phyloP scores from a whole-genome alignment of 2,888 invertebrate genomes.

The Lithophane ornitopus region DNA sequence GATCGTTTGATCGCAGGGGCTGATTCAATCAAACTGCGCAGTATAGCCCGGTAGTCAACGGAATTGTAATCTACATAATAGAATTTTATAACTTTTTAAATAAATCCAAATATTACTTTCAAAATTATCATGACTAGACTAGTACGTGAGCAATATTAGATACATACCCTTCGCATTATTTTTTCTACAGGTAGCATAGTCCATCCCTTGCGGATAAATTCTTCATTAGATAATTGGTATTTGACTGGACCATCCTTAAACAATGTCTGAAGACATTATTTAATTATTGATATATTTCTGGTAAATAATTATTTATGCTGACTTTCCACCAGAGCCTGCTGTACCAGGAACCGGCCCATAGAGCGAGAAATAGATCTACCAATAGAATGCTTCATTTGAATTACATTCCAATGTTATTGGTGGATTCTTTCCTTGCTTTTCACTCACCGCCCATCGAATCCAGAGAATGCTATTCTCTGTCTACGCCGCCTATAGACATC shows the following conservation, averaged over 20 bases:
- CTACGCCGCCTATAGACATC: too few relatives aligned
- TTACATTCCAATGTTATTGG: neutral
- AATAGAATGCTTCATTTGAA: neutral
- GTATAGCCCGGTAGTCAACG: too few relatives aligned
- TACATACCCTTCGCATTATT: conserved; percentile 74
- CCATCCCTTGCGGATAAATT: conserved; percentile 77
- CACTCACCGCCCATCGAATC: too few relatives aligned
- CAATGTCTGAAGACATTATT: conserved; percentile 12
- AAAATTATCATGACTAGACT: neutral
- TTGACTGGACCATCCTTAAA: conserved; percentile 60
- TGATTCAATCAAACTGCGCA: too few relatives aligned
- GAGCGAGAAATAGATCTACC: neutral
- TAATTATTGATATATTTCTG: neutral
- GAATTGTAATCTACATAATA: too few relatives aligned
- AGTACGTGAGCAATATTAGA: neutral
- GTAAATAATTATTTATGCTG: neutral
- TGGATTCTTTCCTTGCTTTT: neutral
- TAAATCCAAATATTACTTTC: neutral
- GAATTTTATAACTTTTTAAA: neutral
- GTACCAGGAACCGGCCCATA: neutral
- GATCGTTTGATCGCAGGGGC: too few relatives aligned
- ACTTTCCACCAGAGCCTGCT: neutral
- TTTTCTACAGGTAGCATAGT: conserved; percentile 74
- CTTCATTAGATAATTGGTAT: conserved; percentile 72
- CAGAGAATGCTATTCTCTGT: too few relatives aligned